Evolutionary conservation across 1,140 invertebrate genomes (phyloP).

Genomic region (Bombus turneri): DNA sequence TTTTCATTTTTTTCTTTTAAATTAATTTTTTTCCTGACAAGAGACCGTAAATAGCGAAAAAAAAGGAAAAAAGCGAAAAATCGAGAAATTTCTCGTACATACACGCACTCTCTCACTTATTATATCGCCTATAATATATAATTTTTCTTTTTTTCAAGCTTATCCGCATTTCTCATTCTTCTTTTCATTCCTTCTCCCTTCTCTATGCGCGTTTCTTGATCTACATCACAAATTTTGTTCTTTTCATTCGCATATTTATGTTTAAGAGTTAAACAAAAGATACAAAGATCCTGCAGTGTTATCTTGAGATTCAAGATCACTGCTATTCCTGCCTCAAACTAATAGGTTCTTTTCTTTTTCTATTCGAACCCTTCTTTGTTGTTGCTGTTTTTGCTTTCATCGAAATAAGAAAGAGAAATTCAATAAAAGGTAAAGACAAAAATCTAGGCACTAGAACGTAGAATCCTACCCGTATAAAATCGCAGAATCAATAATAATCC

Average conservation of each 20-base stretch:
- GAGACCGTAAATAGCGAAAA: background rate
- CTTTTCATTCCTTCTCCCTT: constrained; percentile 11
- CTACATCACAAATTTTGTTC: background rate
- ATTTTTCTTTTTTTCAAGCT: constrained; percentile 15
- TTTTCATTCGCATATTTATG: background rate
- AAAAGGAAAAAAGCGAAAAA: background rate
- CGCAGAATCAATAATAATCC: constrained; percentile 31
- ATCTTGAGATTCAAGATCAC: background rate
- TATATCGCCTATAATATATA: constrained; percentile 31
- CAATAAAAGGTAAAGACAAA: constrained; percentile 16
- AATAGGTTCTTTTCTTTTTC: background rate
- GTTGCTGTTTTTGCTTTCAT: background rate
- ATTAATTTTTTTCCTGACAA: background rate
- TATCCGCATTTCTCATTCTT: background rate
- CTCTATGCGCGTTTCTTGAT: background rate
- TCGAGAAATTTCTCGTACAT: background rate
- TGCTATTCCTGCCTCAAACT: no score
- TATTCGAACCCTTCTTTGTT: background rate
- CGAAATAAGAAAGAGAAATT: constrained; percentile 15
- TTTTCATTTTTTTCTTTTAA: background rate
- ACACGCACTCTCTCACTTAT: background rate
- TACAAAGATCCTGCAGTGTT: background rate
- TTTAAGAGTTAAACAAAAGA: constrained; percentile 23
- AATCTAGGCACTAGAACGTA: constrained; percentile 37
- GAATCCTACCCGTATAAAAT: constrained; percentile 30